phyloP scores from a whole-genome alignment of 2,888 invertebrate species.

The Nomada hirtipes region DNA sequence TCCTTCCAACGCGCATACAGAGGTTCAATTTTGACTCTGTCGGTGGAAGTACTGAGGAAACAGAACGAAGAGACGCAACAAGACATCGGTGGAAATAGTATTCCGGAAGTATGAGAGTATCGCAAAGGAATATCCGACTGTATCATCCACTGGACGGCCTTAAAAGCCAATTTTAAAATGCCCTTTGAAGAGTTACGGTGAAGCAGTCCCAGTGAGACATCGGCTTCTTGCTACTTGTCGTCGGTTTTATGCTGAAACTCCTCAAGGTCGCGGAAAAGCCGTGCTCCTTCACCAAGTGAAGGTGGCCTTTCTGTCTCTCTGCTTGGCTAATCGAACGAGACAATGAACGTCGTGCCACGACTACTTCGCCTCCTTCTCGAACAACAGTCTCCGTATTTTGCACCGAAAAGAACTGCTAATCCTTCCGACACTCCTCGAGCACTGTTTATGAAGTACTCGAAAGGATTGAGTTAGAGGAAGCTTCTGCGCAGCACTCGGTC shows the following conservation, averaged over 20 bases:
- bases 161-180: slow-evolving; percentile 65
- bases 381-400: neutral
- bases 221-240: slow-evolving; percentile 48
- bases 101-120: neutral
- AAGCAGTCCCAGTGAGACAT: slow-evolving; percentile 42
- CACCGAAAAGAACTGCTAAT: neutral
- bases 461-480: neutral
- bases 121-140: slow-evolving; percentile 35
- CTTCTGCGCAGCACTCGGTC: slow-evolving; percentile 8
- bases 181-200: slow-evolving; percentile 52
- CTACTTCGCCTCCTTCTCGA: neutral
- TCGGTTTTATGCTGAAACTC: slow-evolving; percentile 62
- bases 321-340: slow-evolving; percentile 50
- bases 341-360: slow-evolving; percentile 27
- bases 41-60: too few species aligned
- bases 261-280: slow-evolving; percentile 73
- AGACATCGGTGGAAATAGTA: too few species aligned
- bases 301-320: slow-evolving; percentile 50
- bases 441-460: slow-evolving; percentile 29
- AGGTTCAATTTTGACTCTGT: too few species aligned
- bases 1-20: too few species aligned
- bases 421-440: neutral
- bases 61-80: too few species aligned
- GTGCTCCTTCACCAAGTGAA: slow-evolving; percentile 61
- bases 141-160: slow-evolving; percentile 57